These are phyloP conservation scores for Theocolax elegans DNA, from an alignment of 1,140 invertebrate species.

Conservation along the genomic window DNA sequence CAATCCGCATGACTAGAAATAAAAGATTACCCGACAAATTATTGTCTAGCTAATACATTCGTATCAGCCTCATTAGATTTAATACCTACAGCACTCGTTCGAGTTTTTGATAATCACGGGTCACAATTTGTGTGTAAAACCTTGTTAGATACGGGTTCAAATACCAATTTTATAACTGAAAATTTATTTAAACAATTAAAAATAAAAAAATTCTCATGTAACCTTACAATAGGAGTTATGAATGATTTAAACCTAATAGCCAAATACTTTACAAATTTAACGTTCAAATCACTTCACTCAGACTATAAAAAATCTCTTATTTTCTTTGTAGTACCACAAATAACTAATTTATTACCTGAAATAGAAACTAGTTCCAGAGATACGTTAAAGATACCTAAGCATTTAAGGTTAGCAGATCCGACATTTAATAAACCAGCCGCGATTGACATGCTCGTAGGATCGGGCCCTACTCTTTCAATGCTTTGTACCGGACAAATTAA, in stretches of 20 bases:
- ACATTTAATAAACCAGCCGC: slow-evolving; percentile 12
- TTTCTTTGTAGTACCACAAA: slow-evolving; percentile 22
- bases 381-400: slow-evolving; percentile 7
- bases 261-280: neutral
- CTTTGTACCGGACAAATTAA: slow-evolving; percentile 33
- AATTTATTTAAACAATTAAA: slow-evolving; percentile 20
- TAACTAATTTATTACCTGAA: slow-evolving; percentile 11
- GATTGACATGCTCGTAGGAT: slow-evolving; percentile 31
- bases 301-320: slow-evolving; percentile 6
- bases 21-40: too few relatives aligned
- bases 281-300: slow-evolving; percentile 2
- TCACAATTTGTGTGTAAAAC: too few relatives aligned
- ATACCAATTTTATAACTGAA: slow-evolving; percentile 40
- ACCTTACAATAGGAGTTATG: slow-evolving; percentile 33
- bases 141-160: slow-evolving; percentile 36
- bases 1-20: too few relatives aligned
- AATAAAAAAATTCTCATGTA: neutral
- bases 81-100: too few relatives aligned
- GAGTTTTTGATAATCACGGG: too few relatives aligned
- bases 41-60: too few relatives aligned
- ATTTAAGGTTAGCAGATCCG: slow-evolving; percentile 27
- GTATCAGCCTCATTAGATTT: too few relatives aligned
- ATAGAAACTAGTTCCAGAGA: neutral
- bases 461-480: slow-evolving; percentile 29
- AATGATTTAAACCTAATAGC: neutral